Conservation (phyloP, 2,888 invertebrate genomes). For the Tetragonula carbonaria region DNA sequence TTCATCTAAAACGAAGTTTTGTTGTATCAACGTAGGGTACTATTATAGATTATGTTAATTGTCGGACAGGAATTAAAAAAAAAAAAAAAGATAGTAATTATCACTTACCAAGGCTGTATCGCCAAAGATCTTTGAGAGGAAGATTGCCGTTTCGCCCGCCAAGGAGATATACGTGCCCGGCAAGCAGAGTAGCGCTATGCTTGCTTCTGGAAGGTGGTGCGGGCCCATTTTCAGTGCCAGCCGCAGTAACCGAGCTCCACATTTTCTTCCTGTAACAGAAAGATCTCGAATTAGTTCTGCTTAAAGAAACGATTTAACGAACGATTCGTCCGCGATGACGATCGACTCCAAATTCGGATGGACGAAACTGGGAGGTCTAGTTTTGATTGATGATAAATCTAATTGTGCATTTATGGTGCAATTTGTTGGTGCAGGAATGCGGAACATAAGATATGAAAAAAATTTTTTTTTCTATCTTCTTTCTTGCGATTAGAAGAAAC, state of each 20-base stretch:
- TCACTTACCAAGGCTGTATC: constrained; percentile 89
- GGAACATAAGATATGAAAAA: too few species aligned
- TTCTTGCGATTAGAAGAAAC: too few species aligned
- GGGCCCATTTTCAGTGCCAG: constrained; percentile 83
- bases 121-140: constrained; percentile 94
- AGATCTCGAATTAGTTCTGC: not conserved
- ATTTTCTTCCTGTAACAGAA: constrained; percentile 80
- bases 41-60: not conserved
- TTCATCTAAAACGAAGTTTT: too few species aligned
- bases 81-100: not conserved
- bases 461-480: too few species aligned
- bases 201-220: constrained; percentile 91
- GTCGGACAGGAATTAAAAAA: constrained; percentile 8
- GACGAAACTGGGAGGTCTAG: not conserved
- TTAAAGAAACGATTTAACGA: not conserved
- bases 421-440: too few species aligned
- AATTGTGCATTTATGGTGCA: not conserved
- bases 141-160: constrained; percentile 94
- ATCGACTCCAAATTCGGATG: too few species aligned
- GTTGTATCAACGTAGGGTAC: too few species aligned
- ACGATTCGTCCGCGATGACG: not conserved
- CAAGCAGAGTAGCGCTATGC: constrained; percentile 92
- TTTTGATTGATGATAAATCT: not conserved
- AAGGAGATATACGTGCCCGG: constrained; percentile 91
- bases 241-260: constrained; percentile 87